Evolutionary conservation across 2,888 invertebrate species (phyloP), one percentile per base, ranked within the genome.

Genomic region (Hirtodrosophila duncani): DNA sequence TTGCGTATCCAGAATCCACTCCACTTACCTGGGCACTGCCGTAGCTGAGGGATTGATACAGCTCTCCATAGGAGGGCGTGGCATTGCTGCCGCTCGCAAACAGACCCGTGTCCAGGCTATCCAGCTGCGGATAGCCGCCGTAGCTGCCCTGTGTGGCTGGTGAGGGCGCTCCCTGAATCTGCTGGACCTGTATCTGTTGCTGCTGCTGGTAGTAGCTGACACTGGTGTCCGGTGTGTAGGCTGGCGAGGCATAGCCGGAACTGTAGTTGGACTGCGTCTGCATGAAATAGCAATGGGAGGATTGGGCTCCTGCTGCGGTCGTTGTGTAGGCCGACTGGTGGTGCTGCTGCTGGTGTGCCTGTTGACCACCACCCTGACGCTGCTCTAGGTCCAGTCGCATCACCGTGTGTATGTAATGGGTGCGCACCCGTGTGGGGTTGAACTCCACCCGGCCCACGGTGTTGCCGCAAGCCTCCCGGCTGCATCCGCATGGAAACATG

Each of bases 401-500:
- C 41, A 98, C 89, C 0, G 98, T 99, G 83, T 98, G 97, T 77
- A 98, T 96, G 84, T 97, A 98, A 88, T 99, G 99, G 9, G 97
- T 97, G 61, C 97, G 91, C 3, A 99, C 98, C 63, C 98, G 91
- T 23, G 96, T 92, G 0, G 98, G 97, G 86, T 98, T 98, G 85
- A 99, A 99, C 87, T 98, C 98, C 63, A 98, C 95, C 60, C 99
- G 91, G 3, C 99, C 99, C 31, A 93, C 91, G 0, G 93, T 92
- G 85, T 99, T 99, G 55, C 92, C 93, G 87, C 99, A 99, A 34
- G 96, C 96, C 79, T 97, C 97, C 69, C 95, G 92, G 1, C 95
- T 93, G 87, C 98, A 99, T 7, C 98, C 97, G 86, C 99, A 99
- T 0, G 99, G 99, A 84, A 98, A 99, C 83, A 95, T 96, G 55